These are phyloP conservation scores for Leucozona laternaria DNA, from an alignment of 2,888 invertebrate genomes.

Conservation along the genomic window DNA sequence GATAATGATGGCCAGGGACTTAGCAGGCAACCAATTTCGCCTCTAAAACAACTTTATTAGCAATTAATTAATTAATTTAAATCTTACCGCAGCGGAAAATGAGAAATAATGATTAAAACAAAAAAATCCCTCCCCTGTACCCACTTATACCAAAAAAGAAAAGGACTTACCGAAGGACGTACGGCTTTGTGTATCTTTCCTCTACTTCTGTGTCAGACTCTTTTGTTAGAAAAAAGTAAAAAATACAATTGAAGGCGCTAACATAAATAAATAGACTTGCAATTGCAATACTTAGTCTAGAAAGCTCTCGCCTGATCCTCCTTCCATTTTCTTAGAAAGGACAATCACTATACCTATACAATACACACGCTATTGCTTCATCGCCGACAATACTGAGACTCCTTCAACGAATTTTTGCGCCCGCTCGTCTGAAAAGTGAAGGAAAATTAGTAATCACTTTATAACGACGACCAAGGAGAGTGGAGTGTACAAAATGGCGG, in stretches of 20 bases:
- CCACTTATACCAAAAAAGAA: background rate
- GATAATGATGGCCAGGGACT: constrained; percentile 44
- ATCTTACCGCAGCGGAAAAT: constrained; percentile 69
- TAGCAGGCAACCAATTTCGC: constrained; percentile 28
- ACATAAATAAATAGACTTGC: constrained; percentile 67
- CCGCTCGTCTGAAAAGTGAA: constrained; percentile 16
- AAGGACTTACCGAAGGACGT: constrained; percentile 24
- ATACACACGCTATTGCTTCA: background rate
- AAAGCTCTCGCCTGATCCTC: constrained; percentile 25
- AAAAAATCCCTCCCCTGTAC: background rate
- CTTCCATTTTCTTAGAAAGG: background rate
- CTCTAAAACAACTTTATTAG: constrained; percentile 70
- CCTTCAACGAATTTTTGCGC: constrained; percentile 15
- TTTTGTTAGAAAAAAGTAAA: constrained; percentile 42
- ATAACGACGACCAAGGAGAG: constrained; percentile 18
- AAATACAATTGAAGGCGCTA: constrained; percentile 53
- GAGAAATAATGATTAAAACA: constrained; percentile 52
- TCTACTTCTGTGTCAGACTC: constrained; percentile 7
- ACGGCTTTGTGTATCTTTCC: background rate
- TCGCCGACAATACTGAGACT: background rate
- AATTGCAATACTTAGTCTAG: constrained; percentile 52
- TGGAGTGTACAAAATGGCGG: constrained; percentile 3
- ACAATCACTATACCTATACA: background rate
- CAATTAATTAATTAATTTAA: constrained; percentile 73
- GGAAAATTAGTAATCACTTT: constrained; percentile 63